Evolutionary conservation across 1,140 invertebrate species (phyloP).

Genomic region (Drosophila ficusphila): DNA sequence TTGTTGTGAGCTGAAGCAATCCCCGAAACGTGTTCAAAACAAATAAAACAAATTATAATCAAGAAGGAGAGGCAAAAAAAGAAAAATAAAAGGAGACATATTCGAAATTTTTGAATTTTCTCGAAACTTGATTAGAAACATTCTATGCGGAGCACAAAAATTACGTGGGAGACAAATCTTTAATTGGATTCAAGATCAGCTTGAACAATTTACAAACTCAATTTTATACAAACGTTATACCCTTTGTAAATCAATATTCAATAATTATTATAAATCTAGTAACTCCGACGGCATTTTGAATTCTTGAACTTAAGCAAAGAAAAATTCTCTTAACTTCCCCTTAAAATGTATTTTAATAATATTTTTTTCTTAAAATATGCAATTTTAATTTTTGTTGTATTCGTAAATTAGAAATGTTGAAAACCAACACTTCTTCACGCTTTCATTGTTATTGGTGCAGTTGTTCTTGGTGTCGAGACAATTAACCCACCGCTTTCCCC

Average conservation of each 20-base stretch:
- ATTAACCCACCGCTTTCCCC: constrained; percentile 23
- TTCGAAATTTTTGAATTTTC: constrained; percentile 37
- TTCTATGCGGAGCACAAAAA: neutral
- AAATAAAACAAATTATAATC: constrained; percentile 53
- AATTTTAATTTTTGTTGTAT: too few species aligned
- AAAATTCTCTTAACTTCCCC: too few species aligned
- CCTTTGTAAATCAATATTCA: too few species aligned
- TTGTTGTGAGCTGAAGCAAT: constrained; percentile 54
- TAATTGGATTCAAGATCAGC: neutral
- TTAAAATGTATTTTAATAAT: too few species aligned
- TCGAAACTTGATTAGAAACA: constrained; percentile 11
- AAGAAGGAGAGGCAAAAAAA: constrained; percentile 14
- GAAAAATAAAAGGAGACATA: constrained; percentile 17
- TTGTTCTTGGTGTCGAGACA: constrained; percentile 23
- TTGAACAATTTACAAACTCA: too few species aligned
- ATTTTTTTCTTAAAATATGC: neutral
- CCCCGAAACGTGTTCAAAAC: constrained; percentile 59
- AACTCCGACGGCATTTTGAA: constrained; percentile 1
- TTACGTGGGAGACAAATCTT: neutral
- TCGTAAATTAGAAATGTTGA: neutral
- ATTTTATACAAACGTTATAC: too few species aligned
- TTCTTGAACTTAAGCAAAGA: too few species aligned
- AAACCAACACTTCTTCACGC: neutral
- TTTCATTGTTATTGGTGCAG: constrained; percentile 6
- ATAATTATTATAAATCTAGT: neutral